Evolutionary conservation across 2,888 invertebrate species (phyloP).

Genomic region (Vandiemenella viatica): DNA sequence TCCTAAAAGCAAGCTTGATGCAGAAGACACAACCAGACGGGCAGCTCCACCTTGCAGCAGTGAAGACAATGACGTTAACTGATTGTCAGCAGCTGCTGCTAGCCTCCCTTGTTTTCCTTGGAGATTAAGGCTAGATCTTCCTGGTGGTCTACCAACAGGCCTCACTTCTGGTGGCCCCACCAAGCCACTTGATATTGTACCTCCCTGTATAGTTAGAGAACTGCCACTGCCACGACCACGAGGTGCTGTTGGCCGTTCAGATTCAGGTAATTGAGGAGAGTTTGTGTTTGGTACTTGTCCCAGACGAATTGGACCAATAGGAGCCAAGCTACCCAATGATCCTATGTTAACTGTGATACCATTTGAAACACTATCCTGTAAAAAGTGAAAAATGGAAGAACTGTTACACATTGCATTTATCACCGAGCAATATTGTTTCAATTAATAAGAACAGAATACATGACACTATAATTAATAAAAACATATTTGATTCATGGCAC

Average conservation of each 20-base stretch:
- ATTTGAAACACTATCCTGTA: constrained; percentile 19
- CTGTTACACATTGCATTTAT: too few relatives aligned
- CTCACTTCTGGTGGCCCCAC: constrained; percentile 1
- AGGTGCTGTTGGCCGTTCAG: background rate
- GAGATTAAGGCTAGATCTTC: constrained; percentile 6
- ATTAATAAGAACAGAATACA: too few relatives aligned
- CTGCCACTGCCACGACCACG: background rate
- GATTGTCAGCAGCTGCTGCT: constrained; percentile 11
- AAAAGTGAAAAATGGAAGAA: background rate
- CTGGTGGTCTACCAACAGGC: background rate
- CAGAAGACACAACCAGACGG: constrained; percentile 17
- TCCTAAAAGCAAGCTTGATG: constrained; percentile 24
- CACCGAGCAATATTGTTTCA: too few relatives aligned
- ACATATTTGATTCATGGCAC: too few relatives aligned
- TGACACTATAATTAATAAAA: too few relatives aligned
- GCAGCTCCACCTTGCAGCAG: constrained; percentile 22
- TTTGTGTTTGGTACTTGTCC: constrained; percentile 19
- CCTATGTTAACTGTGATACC: constrained; percentile 31
- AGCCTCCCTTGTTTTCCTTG: constrained; percentile 14
- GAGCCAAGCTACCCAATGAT: constrained; percentile 28
- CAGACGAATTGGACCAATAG: constrained; percentile 27
- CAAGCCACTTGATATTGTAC: background rate
- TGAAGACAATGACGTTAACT: constrained; percentile 19
- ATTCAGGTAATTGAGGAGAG: constrained; percentile 11
- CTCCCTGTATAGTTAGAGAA: constrained; percentile 8